These are phyloP conservation scores for Maccullochella peelii DNA, from an alignment of 2,113 vertebrate genomes.

Conservation along the genomic window DNA sequence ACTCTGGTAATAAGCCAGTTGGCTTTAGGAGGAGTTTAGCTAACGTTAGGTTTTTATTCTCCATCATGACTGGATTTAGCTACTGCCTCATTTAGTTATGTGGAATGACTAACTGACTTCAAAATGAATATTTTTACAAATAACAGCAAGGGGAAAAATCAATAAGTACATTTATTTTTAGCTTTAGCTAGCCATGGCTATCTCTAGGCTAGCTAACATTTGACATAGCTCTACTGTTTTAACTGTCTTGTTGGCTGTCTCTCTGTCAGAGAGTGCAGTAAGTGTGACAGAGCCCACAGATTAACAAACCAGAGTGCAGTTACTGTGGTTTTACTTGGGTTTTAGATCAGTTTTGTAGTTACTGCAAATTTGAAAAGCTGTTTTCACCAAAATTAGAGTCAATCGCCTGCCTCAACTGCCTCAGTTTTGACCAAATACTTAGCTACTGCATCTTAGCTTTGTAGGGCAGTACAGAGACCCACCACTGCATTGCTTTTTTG, in stretches of 20 bases:
- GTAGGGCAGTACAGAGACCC: not conserved
- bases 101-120: not conserved
- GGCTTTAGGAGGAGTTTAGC: not conserved
- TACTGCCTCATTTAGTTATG: not conserved
- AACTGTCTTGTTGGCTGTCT: not conserved
- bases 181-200: not conserved
- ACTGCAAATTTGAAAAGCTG: not conserved
- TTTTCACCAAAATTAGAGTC: not conserved
- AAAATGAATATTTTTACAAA: not conserved
- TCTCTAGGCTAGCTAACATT: not conserved
- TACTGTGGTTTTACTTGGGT: not conserved
- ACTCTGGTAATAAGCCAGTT: not conserved
- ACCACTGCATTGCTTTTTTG: not conserved
- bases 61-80: not conserved
- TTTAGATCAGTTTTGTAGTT: not conserved
- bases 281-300: not conserved
- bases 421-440: not conserved
- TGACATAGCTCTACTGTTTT: not conserved
- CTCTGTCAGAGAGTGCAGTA: not conserved
- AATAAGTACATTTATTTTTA: not conserved
- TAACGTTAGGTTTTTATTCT: not conserved
- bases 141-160: too few relatives aligned
- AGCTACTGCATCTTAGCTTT: not conserved
- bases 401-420: too few relatives aligned
- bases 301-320: not conserved